Evolutionary conservation across 2,113 vertebrate genomes (phyloP).

Genomic region (Dermatemys mawii): DNA sequence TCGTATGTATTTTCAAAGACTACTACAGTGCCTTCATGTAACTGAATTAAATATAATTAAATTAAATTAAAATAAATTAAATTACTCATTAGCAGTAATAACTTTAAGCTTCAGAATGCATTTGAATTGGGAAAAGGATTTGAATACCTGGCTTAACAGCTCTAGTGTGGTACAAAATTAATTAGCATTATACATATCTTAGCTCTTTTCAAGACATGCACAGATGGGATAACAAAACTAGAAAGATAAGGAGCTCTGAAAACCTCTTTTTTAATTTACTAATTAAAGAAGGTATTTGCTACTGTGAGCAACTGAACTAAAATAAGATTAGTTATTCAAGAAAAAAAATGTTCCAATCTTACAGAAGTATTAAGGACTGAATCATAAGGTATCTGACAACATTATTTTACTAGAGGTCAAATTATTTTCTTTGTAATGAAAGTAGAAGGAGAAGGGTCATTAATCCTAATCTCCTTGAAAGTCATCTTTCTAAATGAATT

Average conservation of each 20-base stretch:
- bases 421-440: conserved; percentile 51
- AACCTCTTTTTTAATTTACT: conserved; percentile 70
- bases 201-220: conserved; percentile 67
- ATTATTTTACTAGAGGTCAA: conserved; percentile 59
- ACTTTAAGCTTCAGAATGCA: conserved; percentile 71
- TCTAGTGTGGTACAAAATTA: conserved; percentile 73
- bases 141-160: conserved; percentile 76
- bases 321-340: conserved; percentile 68
- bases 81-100: conserved; percentile 76
- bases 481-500: not conserved
- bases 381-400: conserved; percentile 49
- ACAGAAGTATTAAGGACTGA: conserved; percentile 55
- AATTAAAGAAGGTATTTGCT: conserved; percentile 72
- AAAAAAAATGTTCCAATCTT: conserved; percentile 32
- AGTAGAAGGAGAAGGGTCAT: not conserved
- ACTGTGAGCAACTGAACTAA: conserved; percentile 57
- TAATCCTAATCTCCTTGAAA: conserved; percentile 11
- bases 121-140: conserved; percentile 73
- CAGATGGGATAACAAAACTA: conserved; percentile 70
- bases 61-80: conserved; percentile 80
- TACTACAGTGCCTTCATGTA: conserved; percentile 61
- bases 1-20: conserved; percentile 72
- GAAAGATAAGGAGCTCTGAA: conserved; percentile 72
- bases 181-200: conserved; percentile 73
- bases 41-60: conserved; percentile 78